A percentile compares a stretch with the other conserved stretches of the same genome.
Evolutionary conservation across 1,140 invertebrate genomes (phyloP).

Genomic region (Nomia melanderi): DNA sequence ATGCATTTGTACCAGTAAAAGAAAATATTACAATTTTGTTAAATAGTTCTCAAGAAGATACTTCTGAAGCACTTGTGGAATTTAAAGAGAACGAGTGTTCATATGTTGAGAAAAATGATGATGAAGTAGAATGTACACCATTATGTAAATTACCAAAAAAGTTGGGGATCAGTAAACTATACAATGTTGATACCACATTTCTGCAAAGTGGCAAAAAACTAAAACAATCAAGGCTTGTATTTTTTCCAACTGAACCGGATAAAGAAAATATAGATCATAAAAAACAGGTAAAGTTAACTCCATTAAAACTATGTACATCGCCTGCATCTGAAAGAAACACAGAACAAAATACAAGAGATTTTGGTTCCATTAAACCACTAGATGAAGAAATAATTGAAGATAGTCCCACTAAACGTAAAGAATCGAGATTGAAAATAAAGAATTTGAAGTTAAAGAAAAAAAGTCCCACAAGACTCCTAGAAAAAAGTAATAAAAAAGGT

Average conservation of each 20-base stretch:
- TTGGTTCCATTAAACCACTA: background rate
- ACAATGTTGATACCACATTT: conserved; percentile 55
- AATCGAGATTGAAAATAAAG: conserved; percentile 8
- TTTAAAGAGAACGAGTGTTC: conserved; percentile 36
- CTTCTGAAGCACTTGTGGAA: background rate
- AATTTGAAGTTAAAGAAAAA: conserved; percentile 32
- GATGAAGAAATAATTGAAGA: conserved; percentile 50
- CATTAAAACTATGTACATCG: background rate
- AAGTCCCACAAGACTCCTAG: background rate
- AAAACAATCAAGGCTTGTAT: conserved; percentile 65
- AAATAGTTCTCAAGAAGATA: background rate
- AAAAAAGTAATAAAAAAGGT: background rate
- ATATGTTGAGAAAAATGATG: conserved; percentile 23
- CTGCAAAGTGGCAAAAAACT: conserved; percentile 59
- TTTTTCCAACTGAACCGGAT: conserved; percentile 44
- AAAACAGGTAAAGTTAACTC: background rate
- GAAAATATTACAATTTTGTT: background rate
- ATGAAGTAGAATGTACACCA: conserved; percentile 21
- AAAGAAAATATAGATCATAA: background rate
- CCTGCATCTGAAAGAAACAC: background rate
- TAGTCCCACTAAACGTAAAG: conserved; percentile 39
- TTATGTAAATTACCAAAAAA: conserved; percentile 39
- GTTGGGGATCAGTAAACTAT: conserved; percentile 55
- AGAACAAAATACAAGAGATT: background rate
- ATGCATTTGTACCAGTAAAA: background rate